Conservation (phyloP, 2,888 invertebrate genomes). For the Carpatolechia fugitivella region DNA sequence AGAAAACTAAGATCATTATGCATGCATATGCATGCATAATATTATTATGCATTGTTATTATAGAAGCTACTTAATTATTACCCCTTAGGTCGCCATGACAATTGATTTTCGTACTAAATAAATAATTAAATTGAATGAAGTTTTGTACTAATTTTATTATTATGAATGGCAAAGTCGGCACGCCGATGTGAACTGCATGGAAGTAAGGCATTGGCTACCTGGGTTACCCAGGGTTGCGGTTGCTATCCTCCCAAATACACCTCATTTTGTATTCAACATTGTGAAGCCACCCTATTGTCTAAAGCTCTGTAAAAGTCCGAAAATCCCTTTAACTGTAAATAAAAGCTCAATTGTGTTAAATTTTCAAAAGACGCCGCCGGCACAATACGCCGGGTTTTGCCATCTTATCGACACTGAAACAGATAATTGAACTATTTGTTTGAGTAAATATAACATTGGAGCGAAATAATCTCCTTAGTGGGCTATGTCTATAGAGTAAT, state of each 20-base stretch:
- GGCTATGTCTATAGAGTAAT: slow-evolving; percentile 18
- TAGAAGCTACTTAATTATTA: no score
- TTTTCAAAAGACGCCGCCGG: slow-evolving; percentile 54
- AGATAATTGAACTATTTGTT: slow-evolving; percentile 55
- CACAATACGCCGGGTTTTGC: slow-evolving; percentile 35
- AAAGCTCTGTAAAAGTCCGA: slow-evolving; percentile 40
- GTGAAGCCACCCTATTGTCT: slow-evolving; percentile 42
- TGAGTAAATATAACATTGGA: slow-evolving; percentile 20
- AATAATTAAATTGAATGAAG: no score
- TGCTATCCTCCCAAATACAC: slow-evolving; percentile 15
- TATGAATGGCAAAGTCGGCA: no score
- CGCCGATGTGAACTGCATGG: neutral
- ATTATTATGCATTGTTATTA: no score
- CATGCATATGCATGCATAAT: no score
- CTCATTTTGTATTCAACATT: slow-evolving; percentile 31
- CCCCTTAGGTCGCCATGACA: no score
- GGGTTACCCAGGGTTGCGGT: slow-evolving; percentile 16
- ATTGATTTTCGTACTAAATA: no score
- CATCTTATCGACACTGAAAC: slow-evolving; percentile 42
- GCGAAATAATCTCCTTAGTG: slow-evolving; percentile 27
- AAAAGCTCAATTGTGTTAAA: slow-evolving; percentile 43
- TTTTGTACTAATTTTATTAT: no score
- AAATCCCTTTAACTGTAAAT: slow-evolving; percentile 38
- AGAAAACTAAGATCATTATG: no score
- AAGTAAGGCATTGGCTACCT: slow-evolving; percentile 5